Evolutionary conservation across 2,888 invertebrate genomes (phyloP), one percentile per base, ranked within the genome.

Genomic region (Lymantria monacha): DNA sequence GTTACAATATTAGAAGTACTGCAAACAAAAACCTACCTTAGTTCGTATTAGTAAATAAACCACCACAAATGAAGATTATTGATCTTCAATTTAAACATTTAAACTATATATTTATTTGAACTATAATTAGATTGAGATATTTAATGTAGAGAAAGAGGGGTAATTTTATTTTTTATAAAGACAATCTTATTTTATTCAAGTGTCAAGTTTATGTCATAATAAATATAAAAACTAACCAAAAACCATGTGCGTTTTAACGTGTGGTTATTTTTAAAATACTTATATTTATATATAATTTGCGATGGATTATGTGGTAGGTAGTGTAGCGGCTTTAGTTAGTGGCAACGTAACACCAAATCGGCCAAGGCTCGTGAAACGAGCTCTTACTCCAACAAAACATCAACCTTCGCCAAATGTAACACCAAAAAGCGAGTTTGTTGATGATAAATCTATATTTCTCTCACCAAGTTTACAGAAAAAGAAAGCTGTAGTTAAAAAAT

Each of bases 241-340:
- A 73, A 63, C 76, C 82, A 81, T 81, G 81, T 81, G 80, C 72
- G 67, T 55, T 49, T 15, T 9, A 9, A 13, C 40, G 9, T 13
- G 13, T n/a, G 12, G 9, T 40, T 44, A 42, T 37, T 48, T 15
- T 52, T 46, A 22, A 22, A 3, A 52, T 15, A 58, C 49, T 57
- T 53, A 3, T 41, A 33, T 44, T 57, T 47, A 37, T 40, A 51
- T 46, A 47, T 52, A 47, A 54, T 47, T 31, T 51, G 63, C 58
- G 38, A 92, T 92, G 92, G 91, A 92, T 79, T 92, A 92, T 74
- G 85, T 92, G 31, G 79, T 93, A 38, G 93, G 93, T 51, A 92
- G 93, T 72, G 83, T 93, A 51, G 92, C 93, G 53, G 93, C 93
- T 57, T 75, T 93, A 62, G 87, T 93, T 71, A 88, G 93, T 13